Conservation (phyloP, 2,888 invertebrate species). For the Lacanobia oleracea region DNA sequence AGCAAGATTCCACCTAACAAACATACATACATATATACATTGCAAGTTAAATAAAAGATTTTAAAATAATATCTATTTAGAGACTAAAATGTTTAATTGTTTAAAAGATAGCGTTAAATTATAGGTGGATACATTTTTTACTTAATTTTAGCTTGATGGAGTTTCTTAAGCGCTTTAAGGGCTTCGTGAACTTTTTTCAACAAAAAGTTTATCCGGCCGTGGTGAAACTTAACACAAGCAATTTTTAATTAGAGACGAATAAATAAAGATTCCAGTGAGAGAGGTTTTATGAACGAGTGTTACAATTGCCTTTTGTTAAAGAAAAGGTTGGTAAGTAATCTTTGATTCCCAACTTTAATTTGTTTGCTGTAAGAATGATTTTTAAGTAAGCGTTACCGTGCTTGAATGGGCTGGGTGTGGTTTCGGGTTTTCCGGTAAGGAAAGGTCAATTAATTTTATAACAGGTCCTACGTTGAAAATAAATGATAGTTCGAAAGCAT, state of each 20-base stretch:
- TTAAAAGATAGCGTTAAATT: conserved; percentile 11
- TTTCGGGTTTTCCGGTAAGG: not conserved
- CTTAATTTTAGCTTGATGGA: conserved; percentile 46
- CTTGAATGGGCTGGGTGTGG: not conserved
- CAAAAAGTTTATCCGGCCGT: conserved; percentile 46
- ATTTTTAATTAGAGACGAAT: conserved; percentile 44
- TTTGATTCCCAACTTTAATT: conserved; percentile 15
- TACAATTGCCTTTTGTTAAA: conserved; percentile 20
- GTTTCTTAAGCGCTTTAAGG: conserved; percentile 45
- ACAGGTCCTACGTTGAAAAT: too few species aligned
- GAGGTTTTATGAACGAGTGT: conserved; percentile 19
- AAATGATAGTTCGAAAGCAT: too few species aligned
- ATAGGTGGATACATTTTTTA: conserved; percentile 24
- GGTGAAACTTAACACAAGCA: conserved; percentile 48
- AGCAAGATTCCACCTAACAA: too few species aligned
- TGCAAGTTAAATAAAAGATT: too few species aligned
- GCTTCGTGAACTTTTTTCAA: conserved; percentile 40
- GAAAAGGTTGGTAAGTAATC: not conserved
- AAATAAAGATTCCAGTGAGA: conserved; percentile 16
- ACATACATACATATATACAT: too few species aligned
- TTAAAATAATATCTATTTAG: not conserved
- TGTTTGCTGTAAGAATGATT: not conserved
- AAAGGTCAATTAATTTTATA: not conserved
- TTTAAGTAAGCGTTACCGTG: conserved; percentile 1
- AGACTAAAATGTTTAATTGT: not conserved